Base-by-base conservation (phyloP, 2,888 invertebrate species). In the Acrobasis repandana region DNA sequence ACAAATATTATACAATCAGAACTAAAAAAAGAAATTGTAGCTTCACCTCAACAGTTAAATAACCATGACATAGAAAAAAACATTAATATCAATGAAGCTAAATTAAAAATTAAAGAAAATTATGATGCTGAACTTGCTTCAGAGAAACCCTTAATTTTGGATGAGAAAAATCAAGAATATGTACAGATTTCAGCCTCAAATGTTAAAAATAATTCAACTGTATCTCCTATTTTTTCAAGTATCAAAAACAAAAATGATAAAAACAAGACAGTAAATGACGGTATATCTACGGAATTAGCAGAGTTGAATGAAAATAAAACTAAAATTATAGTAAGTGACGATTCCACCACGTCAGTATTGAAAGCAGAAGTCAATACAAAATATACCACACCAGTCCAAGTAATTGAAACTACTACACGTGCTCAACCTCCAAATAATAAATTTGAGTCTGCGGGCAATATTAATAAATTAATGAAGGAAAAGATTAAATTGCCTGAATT, bases 401-500 rank as follows among this genome's bases (percentile, higher is more conserved):
- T n/a, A 38, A 38, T 49, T 49, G 49, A 58, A 58, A 49, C 18
- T 36, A 18, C 33, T 20, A 49, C 49, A 18, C 10, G 6, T 20
- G 36, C 36, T 20, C 49, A 48, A 43, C 63, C 71, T 28, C 67
- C 69, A 61, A 64, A 67, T 5, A 74, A 78, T 59, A 75, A 73
- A 62, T 67, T 72, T 18, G 69, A 66, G 56, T 61, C 57, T 4
- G 52, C 51, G 14, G 71, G 71, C 10, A 73, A 33, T 11, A 57
- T 47, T 20, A 66, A 65, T 16, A 62, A 43, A 63, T 62, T 54
- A 58, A 63, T 43, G 10, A 70, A 67, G 10, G 75, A 76, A 61
- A 79, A 75, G 62, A 74, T 79, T 11, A 79, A 79, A 64, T 64
- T 71, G 9, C 54, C 76, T 18, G 77, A 79, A n/a, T 61, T 69